Percentiles rank a stretch among this genome's conserved stretches.
These are phyloP conservation scores for Pungitius pungitius DNA, from an alignment of 2,113 vertebrate species.

Conservation along the genomic window DNA sequence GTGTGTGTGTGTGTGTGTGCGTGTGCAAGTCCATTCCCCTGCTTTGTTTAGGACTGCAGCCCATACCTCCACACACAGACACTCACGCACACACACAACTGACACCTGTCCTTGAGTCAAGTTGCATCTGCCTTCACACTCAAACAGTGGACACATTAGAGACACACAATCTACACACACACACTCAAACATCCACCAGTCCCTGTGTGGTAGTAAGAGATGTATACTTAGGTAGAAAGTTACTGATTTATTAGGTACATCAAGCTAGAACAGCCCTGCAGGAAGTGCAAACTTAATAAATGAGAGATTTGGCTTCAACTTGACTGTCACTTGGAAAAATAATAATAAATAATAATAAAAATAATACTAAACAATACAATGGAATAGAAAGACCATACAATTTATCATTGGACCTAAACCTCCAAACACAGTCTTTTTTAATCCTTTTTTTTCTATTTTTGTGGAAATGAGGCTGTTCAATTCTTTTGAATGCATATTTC, in stretches of 20 bases:
- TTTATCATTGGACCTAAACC: background rate
- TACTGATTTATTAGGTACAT: conserved; percentile 1
- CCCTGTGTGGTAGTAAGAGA: background rate
- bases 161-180: conserved; percentile 14
- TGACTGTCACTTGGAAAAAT: background rate
- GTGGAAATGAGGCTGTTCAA: background rate
- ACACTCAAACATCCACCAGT: conserved; percentile 16
- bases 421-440: background rate
- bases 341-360: background rate
- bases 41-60: conserved; percentile 58
- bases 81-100: conserved; percentile 48
- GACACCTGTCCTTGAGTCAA: conserved; percentile 64
- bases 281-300: background rate
- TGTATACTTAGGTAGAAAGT: background rate
- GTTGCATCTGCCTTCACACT: conserved; percentile 37
- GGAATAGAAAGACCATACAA: background rate
- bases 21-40: conserved; percentile 50
- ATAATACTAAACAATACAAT: background rate
- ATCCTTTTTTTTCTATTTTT: background rate
- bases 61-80: conserved; percentile 57
- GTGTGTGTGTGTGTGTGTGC: conserved; percentile 24
- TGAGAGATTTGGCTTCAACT: background rate
- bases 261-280: conserved; percentile 4
- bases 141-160: conserved; percentile 16
- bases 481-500: background rate